Conservation (phyloP, 2,113 vertebrate genomes). For the Romanogobio albipinnatus region DNA sequence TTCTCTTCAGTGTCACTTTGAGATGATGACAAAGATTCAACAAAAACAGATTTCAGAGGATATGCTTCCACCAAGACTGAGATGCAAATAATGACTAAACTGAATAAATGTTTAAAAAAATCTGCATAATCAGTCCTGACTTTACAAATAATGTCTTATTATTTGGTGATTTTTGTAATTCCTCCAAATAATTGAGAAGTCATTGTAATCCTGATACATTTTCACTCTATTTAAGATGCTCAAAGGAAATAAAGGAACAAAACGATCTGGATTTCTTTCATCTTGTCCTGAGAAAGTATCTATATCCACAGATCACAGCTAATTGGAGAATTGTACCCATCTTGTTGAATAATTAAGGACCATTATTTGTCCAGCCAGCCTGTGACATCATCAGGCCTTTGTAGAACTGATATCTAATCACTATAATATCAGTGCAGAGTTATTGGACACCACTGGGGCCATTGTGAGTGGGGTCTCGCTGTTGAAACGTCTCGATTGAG, state of each 20-base stretch:
- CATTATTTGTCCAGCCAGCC: conserved; percentile 71
- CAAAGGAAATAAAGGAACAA: conserved; percentile 57
- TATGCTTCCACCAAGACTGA: not conserved
- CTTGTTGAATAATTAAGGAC: conserved; percentile 77
- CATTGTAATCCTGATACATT: not conserved
- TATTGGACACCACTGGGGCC: conserved; percentile 68
- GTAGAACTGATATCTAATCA: conserved; percentile 75
- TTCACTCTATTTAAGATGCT: conserved; percentile 49
- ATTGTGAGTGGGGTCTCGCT: conserved; percentile 69
- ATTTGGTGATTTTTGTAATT: not conserved
- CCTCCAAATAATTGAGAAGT: not conserved
- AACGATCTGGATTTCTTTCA: conserved; percentile 61
- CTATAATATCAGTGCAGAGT: conserved; percentile 72
- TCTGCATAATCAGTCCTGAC: not conserved
- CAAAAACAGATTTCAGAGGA: not conserved
- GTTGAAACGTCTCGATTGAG: conserved; percentile 45
- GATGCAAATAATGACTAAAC: not conserved
- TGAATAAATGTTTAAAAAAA: not conserved
- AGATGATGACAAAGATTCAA: not conserved
- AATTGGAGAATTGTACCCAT: conserved; percentile 67
- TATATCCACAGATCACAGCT: conserved; percentile 69
- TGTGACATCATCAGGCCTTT: conserved; percentile 76
- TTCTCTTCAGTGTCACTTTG: not conserved
- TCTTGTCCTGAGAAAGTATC: conserved; percentile 64
- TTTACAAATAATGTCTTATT: not conserved